phyloP scores from a whole-genome alignment of 2,888 invertebrate genomes.

The Physocephala rufipes region DNA sequence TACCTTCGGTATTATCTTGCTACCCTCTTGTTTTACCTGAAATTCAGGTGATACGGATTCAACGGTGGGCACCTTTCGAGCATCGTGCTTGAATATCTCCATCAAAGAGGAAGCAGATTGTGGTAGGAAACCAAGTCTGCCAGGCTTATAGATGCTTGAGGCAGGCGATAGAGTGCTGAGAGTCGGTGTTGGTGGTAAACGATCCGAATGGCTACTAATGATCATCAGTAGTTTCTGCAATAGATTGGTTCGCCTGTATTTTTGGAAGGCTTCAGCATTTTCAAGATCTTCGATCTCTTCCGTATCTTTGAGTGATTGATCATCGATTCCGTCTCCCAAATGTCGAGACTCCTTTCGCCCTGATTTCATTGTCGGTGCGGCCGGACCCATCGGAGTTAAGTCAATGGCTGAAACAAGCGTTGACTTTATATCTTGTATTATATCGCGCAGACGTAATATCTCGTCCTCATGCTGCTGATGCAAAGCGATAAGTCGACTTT shows the following conservation, averaged over 20 bases:
- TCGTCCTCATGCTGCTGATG: conserved; percentile 69
- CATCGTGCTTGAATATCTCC: conserved; percentile 56
- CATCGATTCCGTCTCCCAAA: too few relatives aligned
- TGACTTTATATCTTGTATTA: conserved; percentile 72
- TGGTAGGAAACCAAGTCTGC: conserved; percentile 75
- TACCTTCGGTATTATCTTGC: conserved; percentile 46
- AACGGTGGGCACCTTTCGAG: conserved; percentile 45
- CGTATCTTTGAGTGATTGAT: background rate
- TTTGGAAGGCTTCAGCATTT: conserved; percentile 60
- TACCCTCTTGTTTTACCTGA: conserved; percentile 48
- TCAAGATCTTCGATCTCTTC: conserved; percentile 22
- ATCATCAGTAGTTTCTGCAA: conserved; percentile 67
- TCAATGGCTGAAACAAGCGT: conserved; percentile 70
- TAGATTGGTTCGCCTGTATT: conserved; percentile 69
- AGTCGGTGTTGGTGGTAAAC: conserved; percentile 58
- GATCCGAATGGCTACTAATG: conserved; percentile 54
- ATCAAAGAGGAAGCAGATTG: conserved; percentile 50
- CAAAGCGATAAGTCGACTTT: conserved; percentile 51
- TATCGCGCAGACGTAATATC: conserved; percentile 67
- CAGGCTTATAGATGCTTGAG: conserved; percentile 70
- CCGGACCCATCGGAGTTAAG: conserved; percentile 37
- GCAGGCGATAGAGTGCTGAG: conserved; percentile 56
- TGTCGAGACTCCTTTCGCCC: too few relatives aligned
- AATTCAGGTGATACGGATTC: conserved; percentile 49
- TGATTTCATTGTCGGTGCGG: conserved; percentile 40